Evolutionary conservation across 2,797 vertebrate genomes (phyloP).

Genomic region (Notamacropus eugenii): DNA sequence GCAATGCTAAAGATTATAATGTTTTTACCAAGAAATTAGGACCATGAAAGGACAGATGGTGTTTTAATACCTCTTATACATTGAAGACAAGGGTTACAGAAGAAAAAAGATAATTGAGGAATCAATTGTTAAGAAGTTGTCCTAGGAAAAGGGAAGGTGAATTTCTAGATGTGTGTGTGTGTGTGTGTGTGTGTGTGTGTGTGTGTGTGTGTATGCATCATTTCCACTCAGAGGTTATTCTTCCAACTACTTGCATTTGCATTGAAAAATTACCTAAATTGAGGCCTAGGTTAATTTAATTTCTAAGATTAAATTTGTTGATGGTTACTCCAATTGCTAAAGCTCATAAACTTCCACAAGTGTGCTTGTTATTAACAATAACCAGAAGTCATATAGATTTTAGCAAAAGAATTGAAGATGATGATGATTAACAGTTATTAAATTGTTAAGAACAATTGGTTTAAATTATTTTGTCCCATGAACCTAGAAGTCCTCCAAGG

Average conservation of each 20-base stretch:
- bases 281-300: background rate
- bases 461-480: background rate
- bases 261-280: background rate
- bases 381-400: background rate
- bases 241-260: background rate
- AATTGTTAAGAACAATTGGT: background rate
- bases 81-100: background rate
- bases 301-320: background rate
- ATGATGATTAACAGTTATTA: background rate
- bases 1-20: background rate
- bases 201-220: background rate
- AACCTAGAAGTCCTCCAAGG: background rate
- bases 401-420: no score
- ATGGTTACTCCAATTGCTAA: background rate
- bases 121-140: background rate
- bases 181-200: background rate
- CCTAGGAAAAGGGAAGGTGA: background rate
- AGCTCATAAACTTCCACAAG: background rate
- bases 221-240: background rate
- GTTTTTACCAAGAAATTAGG: background rate
- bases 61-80: background rate
- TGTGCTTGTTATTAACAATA: background rate
- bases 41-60: background rate
- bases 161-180: background rate
- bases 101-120: background rate